These are phyloP conservation scores for Meriones psammophilus DNA, from an alignment of 2,797 vertebrate genomes.

Conservation along the genomic window DNA sequence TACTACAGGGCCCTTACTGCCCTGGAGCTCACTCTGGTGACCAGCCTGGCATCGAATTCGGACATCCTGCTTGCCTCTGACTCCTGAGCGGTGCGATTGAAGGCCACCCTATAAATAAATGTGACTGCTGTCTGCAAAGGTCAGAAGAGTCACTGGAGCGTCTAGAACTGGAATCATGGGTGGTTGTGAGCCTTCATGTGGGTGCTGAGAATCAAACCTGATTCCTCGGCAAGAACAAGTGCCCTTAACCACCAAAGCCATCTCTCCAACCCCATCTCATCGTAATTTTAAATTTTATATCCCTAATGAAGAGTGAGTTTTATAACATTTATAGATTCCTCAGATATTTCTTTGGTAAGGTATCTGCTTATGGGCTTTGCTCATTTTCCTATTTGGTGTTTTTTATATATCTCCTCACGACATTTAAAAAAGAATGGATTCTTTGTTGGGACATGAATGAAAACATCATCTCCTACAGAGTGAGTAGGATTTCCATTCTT, in stretches of 20 bases:
- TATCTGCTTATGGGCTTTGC: background rate
- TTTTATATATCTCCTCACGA: constrained; percentile 33
- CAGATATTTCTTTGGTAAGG: constrained; percentile 17
- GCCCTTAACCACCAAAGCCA: too few species aligned
- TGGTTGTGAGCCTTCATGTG: background rate
- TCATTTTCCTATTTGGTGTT: background rate
- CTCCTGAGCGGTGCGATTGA: background rate
- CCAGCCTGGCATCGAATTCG: background rate
- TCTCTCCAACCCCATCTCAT: background rate
- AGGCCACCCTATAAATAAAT: background rate
- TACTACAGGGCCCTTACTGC: background rate
- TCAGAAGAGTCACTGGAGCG: background rate
- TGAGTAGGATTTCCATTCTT: background rate
- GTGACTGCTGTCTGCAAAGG: background rate
- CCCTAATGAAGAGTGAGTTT: constrained; percentile 26
- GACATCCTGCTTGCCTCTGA: background rate
- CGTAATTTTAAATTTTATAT: constrained; percentile 44
- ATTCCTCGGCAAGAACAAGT: background rate
- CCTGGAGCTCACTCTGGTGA: background rate
- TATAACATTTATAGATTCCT: background rate
- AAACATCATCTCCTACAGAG: background rate
- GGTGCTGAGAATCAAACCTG: background rate
- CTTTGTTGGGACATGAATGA: background rate
- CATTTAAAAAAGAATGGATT: background rate
- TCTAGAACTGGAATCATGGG: background rate